phyloP scores from a whole-genome alignment of 2,888 invertebrate genomes.

The Noctua pronuba region DNA sequence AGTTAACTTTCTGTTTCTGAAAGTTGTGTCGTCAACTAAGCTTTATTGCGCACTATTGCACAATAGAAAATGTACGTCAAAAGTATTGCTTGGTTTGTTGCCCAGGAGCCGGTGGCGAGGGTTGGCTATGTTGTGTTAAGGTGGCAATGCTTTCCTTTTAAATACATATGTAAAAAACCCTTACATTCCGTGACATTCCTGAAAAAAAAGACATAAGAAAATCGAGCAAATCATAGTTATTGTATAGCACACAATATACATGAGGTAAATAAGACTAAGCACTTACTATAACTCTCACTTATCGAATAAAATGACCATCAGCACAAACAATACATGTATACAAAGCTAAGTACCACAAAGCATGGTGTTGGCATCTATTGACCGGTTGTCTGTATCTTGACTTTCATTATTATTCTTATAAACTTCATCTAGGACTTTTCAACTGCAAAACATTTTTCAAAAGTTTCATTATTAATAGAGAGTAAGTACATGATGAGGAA shows the following conservation, averaged over 20 bases:
- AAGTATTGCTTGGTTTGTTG: not conserved
- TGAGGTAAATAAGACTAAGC: not conserved
- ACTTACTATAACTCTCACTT: constrained; percentile 13
- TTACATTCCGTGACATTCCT: too few species aligned
- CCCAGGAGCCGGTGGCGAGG: not conserved
- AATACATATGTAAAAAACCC: not conserved
- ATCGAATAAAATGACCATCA: constrained; percentile 18
- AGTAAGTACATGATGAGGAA: not conserved
- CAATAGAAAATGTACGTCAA: not conserved
- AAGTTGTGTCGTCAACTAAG: too few species aligned
- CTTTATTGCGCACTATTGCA: not conserved
- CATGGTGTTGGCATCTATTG: not conserved
- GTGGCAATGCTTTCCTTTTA: not conserved
- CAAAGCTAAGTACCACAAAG: not conserved
- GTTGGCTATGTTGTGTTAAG: not conserved
- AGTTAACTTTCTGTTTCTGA: not conserved
- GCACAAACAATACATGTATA: constrained; percentile 7
- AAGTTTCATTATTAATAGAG: not conserved
- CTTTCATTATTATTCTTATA: not conserved
- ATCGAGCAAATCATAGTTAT: not conserved
- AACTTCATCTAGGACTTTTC: not conserved
- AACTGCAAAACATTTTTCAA: not conserved
- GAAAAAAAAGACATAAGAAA: not conserved
- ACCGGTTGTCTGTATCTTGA: not conserved
- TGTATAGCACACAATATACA: not conserved